phyloP scores from a whole-genome alignment of 2,797 vertebrate genomes.

The Choloepus didactylus region DNA sequence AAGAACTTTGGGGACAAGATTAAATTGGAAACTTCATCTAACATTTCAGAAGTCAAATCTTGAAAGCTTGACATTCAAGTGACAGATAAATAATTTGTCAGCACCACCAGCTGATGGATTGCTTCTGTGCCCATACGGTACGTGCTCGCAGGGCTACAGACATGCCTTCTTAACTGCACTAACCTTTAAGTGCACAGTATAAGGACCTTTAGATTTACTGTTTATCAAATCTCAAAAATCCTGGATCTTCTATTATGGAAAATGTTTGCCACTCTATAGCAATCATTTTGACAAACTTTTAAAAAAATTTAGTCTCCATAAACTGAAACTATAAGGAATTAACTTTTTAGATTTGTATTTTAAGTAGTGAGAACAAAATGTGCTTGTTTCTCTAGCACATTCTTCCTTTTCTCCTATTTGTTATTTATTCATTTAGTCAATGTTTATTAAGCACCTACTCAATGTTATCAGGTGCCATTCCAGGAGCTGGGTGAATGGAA shows the following conservation, averaged over 20 bases:
- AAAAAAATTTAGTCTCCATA: not conserved
- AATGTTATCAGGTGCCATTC: not conserved
- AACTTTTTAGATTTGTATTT: slow-evolving; percentile 47
- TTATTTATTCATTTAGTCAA: not conserved
- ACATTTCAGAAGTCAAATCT: slow-evolving; percentile 26
- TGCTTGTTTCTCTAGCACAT: not conserved
- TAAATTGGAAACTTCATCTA: slow-evolving; percentile 5
- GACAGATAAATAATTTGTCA: not conserved
- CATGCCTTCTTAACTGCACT: not conserved
- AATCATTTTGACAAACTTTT: slow-evolving; percentile 52
- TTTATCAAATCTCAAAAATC: not conserved
- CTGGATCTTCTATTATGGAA: not conserved
- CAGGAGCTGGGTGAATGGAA: not conserved
- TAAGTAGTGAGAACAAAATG: slow-evolving; percentile 13
- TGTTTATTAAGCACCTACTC: not conserved
- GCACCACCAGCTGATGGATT: not conserved
- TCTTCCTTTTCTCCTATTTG: not conserved
- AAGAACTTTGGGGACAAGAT: slow-evolving; percentile 27
- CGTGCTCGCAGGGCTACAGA: not conserved
- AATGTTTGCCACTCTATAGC: not conserved
- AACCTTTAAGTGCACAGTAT: not conserved
- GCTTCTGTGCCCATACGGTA: not conserved
- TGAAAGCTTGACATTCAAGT: not conserved
- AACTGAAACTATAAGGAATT: not conserved
- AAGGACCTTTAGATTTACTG: not conserved